Evolutionary conservation across 2,888 invertebrate genomes (phyloP).

Genomic region (Sarcophaga subvicina): DNA sequence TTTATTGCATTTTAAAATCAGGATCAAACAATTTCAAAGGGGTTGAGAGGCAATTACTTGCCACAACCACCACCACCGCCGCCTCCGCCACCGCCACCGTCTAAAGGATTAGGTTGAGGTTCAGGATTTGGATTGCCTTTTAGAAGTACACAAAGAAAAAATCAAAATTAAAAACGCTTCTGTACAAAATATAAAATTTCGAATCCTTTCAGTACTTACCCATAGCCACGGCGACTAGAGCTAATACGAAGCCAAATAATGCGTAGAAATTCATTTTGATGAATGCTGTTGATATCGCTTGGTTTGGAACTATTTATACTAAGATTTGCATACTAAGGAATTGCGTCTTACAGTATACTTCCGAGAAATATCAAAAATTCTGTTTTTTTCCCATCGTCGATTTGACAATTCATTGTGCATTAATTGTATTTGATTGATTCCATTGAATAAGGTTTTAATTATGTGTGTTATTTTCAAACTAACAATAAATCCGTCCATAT

Average conservation of each 20-base stretch:
- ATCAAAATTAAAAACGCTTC: neutral
- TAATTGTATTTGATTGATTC: too few relatives aligned
- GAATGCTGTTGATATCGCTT: slow-evolving; percentile 12
- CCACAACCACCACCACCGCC: slow-evolving; percentile 64
- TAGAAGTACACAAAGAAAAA: neutral
- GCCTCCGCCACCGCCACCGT: slow-evolving; percentile 58
- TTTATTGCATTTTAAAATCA: neutral
- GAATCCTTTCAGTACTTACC: slow-evolving; percentile 37
- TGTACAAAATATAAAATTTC: neutral
- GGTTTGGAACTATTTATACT: slow-evolving; percentile 42
- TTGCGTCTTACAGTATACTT: neutral
- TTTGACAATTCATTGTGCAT: too few relatives aligned
- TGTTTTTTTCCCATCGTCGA: too few relatives aligned
- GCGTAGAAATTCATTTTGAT: slow-evolving; percentile 58
- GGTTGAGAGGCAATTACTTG: slow-evolving; percentile 23
- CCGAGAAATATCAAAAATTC: neutral
- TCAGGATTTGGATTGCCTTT: slow-evolving; percentile 56
- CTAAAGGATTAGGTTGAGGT: slow-evolving; percentile 50
- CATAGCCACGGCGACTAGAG: slow-evolving; percentile 51
- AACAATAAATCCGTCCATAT: too few relatives aligned
- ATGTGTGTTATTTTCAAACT: too few relatives aligned
- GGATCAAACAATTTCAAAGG: neutral
- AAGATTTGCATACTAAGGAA: neutral
- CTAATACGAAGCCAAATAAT: slow-evolving; percentile 52
- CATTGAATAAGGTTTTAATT: too few relatives aligned